Base-by-base conservation (phyloP, 1,140 invertebrate genomes). In the Coelopa frigida region DNA sequence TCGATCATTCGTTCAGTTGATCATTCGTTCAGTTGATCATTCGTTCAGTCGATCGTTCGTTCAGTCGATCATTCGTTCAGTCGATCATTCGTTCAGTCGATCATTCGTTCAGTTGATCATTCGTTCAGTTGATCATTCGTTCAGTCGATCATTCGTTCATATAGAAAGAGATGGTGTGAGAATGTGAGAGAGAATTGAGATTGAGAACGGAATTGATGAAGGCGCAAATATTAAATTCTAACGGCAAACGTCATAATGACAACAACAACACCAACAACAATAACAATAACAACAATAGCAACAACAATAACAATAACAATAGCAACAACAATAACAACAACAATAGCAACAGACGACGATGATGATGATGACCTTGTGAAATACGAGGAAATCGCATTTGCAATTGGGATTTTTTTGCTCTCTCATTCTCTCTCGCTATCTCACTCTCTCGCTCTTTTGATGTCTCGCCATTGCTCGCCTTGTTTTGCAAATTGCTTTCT, bases 341-440 rank as follows among this genome's bases (percentile, higher is more conserved):
- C 33, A 37, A 26, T 24, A 33, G 18, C 20, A 27, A 45, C 21
- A 45, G 43, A 45, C 29, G 29, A 36, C 5, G 22, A 38, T 18
- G 17, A 18, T 46, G 17, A 12, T 21, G 17, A 21, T 31, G 35
- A 46, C 44, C 44, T 46, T 46, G 44, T 39, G 35, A 46, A 45
- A 46, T 46, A 46, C 44, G 44, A 46, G 44, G 44, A 46, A 46
- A 46, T 46, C 24, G 31, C 39, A n/a, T 37, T 45, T 29, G 24
- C 15, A 29, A 29, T 18, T 29, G 24, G 14, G 24, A 20, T 21
- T 29, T 23, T 27, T 42, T 42, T 24, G 31, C 24, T 32, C 22
- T 45, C 32, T 22, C 26, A 21, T 42, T n/a, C 24, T n/a, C 17
- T n/a, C 40, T 20, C 4, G 18, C 14, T 42, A 20, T 11, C 23